Evolutionary conservation across 2,797 vertebrate species (phyloP).

Genomic region (Coluber constrictor): DNA sequence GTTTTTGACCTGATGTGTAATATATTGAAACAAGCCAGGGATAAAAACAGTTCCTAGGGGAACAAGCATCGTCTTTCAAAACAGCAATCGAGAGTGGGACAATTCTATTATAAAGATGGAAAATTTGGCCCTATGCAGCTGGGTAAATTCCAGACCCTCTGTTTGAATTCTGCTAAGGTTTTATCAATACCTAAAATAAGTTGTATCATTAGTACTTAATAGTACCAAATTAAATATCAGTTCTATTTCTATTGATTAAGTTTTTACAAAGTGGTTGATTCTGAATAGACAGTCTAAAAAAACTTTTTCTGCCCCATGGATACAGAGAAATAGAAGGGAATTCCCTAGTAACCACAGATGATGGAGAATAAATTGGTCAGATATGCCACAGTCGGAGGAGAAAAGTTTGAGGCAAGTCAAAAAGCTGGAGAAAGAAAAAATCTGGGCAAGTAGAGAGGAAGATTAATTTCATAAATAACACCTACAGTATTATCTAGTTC

Average conservation of each 20-base stretch:
- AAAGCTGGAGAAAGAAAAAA: not conserved
- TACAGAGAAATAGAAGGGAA: not conserved
- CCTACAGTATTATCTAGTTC: not conserved
- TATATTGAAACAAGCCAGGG: not conserved
- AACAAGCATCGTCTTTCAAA: not conserved
- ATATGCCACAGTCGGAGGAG: not conserved
- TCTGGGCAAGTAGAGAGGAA: not conserved
- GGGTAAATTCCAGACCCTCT: not conserved
- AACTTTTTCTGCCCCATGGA: not conserved
- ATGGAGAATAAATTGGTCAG: not conserved
- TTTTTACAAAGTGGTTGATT: not conserved
- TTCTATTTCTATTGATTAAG: not conserved
- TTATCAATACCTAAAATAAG: not conserved
- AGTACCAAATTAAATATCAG: not conserved
- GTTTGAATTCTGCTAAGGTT: not conserved
- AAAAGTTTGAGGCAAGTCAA: not conserved
- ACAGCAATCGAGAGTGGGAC: not conserved
- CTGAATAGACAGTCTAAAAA: not conserved
- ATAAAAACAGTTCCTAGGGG: not conserved
- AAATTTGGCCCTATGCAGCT: not conserved
- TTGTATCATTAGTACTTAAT: not conserved
- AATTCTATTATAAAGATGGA: not conserved
- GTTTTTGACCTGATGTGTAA: not conserved
- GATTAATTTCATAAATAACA: not conserved
- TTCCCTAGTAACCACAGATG: not conserved